A percentile compares a stretch with the other conserved stretches of the same genome.
phyloP scores from a whole-genome alignment of 2,797 vertebrate genomes.

The Sandelia bainsii region DNA sequence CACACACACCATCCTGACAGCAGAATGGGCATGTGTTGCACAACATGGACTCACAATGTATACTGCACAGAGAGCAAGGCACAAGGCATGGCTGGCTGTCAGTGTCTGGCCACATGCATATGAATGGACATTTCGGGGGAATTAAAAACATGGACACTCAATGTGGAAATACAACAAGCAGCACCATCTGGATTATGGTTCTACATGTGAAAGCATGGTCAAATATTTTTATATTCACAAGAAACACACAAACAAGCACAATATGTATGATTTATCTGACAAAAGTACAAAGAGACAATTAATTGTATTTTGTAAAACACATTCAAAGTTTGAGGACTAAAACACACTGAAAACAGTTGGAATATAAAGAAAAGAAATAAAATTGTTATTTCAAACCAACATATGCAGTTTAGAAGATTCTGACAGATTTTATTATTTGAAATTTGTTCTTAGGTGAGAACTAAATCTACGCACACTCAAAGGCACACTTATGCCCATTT shows the following conservation, averaged over 20 bases:
- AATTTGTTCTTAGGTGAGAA: too few species aligned
- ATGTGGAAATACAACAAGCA: slow-evolving; percentile 55
- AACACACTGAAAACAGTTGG: too few species aligned
- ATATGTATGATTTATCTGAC: neutral
- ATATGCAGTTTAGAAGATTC: too few species aligned
- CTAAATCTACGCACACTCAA: too few species aligned
- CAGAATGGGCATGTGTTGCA: slow-evolving; percentile 73
- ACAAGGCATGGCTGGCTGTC: slow-evolving; percentile 67
- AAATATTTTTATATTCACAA: slow-evolving; percentile 65
- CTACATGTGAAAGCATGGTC: slow-evolving; percentile 53
- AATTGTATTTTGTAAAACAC: too few species aligned
- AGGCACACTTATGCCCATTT: too few species aligned
- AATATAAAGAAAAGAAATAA: too few species aligned
- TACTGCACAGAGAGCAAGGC: slow-evolving; percentile 45
- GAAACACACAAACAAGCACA: slow-evolving; percentile 55
- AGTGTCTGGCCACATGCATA: slow-evolving; percentile 76
- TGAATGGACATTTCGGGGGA: slow-evolving; percentile 77
- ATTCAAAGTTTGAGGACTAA: too few species aligned
- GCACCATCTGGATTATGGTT: slow-evolving; percentile 72
- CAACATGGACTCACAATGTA: slow-evolving; percentile 76
- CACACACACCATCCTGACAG: slow-evolving; percentile 54
- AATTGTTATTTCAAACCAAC: too few species aligned
- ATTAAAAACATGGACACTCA: slow-evolving; percentile 56
- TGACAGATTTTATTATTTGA: too few species aligned
- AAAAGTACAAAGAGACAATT: too few species aligned